phyloP scores from a whole-genome alignment of 1,140 invertebrate species.

The Coboldia fuscipes region DNA sequence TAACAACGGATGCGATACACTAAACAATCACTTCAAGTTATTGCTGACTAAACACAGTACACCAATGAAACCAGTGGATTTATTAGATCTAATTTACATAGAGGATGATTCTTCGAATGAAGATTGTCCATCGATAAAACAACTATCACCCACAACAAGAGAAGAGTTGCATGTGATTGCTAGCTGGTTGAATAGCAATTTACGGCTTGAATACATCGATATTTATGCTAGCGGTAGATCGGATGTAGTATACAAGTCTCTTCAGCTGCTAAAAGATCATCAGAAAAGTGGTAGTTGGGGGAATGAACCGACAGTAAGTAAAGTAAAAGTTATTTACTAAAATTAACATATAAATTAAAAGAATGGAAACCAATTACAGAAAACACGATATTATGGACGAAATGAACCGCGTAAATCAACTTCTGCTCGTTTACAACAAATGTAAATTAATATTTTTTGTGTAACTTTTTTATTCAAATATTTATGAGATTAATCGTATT shows the following conservation, averaged over 20 bases:
- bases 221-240: conserved; percentile 62
- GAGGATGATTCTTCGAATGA: conserved; percentile 53
- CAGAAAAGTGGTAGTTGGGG: conserved; percentile 52
- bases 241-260: conserved; percentile 47
- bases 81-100: conserved; percentile 64
- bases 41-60: conserved; percentile 67
- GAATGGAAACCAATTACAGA: too few species aligned
- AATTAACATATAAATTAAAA: too few species aligned
- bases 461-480: neutral
- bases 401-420: conserved; percentile 18
- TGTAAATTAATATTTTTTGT: conserved; percentile 9
- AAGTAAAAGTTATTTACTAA: too few species aligned
- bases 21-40: conserved; percentile 75
- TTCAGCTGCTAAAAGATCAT: conserved; percentile 60
- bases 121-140: conserved; percentile 19
- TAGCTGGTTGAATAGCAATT: conserved; percentile 64
- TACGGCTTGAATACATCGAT: conserved; percentile 54
- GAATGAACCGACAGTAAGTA: conserved; percentile 23
- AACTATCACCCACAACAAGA: conserved; percentile 16
- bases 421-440: conserved; percentile 17
- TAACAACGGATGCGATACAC: conserved; percentile 24
- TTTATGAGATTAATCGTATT: neutral
- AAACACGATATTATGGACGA: conserved; percentile 14
- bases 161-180: conserved; percentile 58
- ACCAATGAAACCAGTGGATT: conserved; percentile 59